Base-by-base conservation (phyloP, 2,888 invertebrate species). In the Mythimna vitellina region DNA sequence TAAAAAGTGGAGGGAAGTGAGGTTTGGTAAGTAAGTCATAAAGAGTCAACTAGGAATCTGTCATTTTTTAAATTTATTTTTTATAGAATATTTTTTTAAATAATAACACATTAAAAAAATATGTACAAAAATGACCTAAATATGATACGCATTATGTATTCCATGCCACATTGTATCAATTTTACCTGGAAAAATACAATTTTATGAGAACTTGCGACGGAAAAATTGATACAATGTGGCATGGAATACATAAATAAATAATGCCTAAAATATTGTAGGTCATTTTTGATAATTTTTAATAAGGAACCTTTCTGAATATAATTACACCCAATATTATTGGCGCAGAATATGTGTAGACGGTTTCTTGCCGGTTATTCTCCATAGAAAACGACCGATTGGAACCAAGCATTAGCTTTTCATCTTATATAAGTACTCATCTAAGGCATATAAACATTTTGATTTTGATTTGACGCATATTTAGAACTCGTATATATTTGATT, bases 131-230 rank as follows among this genome's bases (percentile, higher is more conserved):
- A n/a, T n/a, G n/a, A n/a, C n/a, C n/a, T n/a, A n/a, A n/a, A n/a
- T n/a, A n/a, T n/a, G n/a, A n/a, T n/a, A n/a, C n/a, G n/a, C n/a
- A n/a, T n/a, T n/a, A n/a, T n/a, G n/a, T n/a, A n/a, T n/a, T n/a
- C n/a, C n/a, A n/a, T n/a, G n/a, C n/a, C n/a, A n/a, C n/a, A n/a
- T n/a, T 25, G 56, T 42, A 2, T 42, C 6, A 6, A 17, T 42
- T 71, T 71, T 57, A 56, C 42, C 29, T 61, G 46, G 22, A 42
- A 51, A 54, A 29, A 12, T 0, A 54, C 22, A 56, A 29, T 17
- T 25, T 9, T 20, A 38, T 56, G 53, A 74, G 53, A 51, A 4
- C 1, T 20, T 68, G 5, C 14, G 51, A 17, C 5, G 57, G 32
- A 58, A 69, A 73, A 66, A 49, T 4, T 20, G 3, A 49, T 3